phyloP scores from a whole-genome alignment of 1,140 invertebrate species.

The Megalonaias nervosa region DNA sequence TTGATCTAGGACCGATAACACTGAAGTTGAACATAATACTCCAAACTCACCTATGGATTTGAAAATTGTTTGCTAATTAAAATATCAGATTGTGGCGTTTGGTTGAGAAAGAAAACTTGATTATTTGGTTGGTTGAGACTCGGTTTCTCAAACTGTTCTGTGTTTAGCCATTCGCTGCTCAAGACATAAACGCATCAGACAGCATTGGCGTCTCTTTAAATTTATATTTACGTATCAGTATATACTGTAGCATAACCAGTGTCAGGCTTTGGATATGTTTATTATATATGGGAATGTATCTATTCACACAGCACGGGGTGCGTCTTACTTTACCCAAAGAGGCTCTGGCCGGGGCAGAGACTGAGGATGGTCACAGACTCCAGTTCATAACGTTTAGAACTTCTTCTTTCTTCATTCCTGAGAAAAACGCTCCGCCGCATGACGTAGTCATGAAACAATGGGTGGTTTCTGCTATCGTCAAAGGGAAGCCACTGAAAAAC shows the following conservation, averaged over 20 bases:
- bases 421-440: constrained; percentile 24
- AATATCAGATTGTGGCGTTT: neutral
- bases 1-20: too few species aligned
- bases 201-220: neutral
- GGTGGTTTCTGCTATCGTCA: constrained; percentile 62
- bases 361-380: constrained; percentile 27
- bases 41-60: too few species aligned
- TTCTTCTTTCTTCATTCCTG: constrained; percentile 53
- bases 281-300: neutral
- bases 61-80: neutral
- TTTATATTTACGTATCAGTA: neutral
- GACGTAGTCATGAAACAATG: constrained; percentile 53
- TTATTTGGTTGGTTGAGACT: too few species aligned
- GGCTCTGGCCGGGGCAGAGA: constrained; percentile 24
- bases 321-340: constrained; percentile 42
- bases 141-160: neutral
- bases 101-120: too few species aligned
- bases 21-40: too few species aligned
- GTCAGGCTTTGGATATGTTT: neutral
- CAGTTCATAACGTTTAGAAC: constrained; percentile 53
- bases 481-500: constrained; percentile 62
- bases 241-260: neutral
- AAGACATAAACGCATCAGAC: neutral
- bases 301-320: constrained; percentile 35
- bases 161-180: neutral